A percentile compares a stretch with the other conserved stretches of the same genome.
Evolutionary conservation across 2,113 vertebrate species (phyloP).

Genomic region (Pionites leucogaster): DNA sequence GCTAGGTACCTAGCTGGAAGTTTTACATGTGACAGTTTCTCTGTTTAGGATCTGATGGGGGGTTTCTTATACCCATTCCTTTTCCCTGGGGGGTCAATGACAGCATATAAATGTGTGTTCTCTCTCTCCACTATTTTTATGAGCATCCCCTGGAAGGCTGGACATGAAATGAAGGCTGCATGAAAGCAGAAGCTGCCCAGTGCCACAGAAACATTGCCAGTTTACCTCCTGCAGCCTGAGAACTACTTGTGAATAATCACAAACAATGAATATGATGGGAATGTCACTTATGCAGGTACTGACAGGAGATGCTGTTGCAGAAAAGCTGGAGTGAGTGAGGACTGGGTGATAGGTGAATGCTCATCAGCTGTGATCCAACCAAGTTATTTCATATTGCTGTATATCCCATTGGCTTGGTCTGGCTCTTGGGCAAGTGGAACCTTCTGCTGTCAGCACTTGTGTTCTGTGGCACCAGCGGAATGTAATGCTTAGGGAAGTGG

Average conservation of each 20-base stretch:
- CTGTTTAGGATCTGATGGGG: neutral
- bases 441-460: neutral
- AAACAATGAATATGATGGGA: neutral
- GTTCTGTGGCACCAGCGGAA: neutral
- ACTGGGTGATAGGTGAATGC: neutral
- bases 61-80: neutral
- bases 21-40: neutral
- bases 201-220: neutral
- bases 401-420: neutral
- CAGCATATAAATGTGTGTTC: neutral
- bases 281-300: neutral
- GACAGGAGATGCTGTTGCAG: neutral
- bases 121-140: neutral
- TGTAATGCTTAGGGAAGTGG: neutral
- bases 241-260: neutral
- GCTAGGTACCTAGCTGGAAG: neutral
- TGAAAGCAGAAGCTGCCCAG: neutral
- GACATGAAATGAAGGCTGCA: neutral
- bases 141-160: neutral
- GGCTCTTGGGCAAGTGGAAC: neutral
- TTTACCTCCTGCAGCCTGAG: neutral
- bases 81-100: neutral
- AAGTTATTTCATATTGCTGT: fast-evolving
- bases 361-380: neutral
- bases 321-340: neutral